A percentile compares a stretch with the other conserved stretches of the same genome.
Conservation (phyloP, 2,113 vertebrate genomes). For the Epinephelus lanceolatus region DNA sequence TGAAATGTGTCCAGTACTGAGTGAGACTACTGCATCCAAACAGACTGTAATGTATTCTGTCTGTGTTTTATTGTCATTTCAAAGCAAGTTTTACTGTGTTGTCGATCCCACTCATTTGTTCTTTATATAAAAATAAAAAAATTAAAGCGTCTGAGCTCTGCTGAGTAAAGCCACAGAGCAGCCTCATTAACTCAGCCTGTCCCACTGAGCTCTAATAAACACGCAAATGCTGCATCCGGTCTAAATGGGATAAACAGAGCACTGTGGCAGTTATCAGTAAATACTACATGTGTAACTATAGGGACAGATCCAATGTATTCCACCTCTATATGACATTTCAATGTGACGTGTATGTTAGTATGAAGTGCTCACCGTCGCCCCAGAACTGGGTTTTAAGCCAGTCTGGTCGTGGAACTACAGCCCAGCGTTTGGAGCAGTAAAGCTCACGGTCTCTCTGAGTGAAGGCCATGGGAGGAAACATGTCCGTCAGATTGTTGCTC, state of each 20-base stretch:
- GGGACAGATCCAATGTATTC: not conserved
- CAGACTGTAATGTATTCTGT: no score
- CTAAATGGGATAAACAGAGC: no score
- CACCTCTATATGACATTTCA: not conserved
- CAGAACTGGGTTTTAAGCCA: conserved; percentile 91
- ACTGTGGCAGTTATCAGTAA: not conserved
- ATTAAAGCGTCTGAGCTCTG: no score
- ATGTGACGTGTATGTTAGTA: not conserved
- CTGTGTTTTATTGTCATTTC: no score
- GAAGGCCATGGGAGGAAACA: conserved; percentile 92
- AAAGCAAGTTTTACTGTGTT: no score
- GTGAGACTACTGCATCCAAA: no score
- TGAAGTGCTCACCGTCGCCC: conserved; percentile 84
- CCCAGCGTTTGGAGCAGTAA: conserved; percentile 90
- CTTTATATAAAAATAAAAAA: no score
- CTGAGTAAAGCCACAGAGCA: no score
- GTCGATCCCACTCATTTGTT: not conserved
- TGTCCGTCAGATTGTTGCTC: conserved; percentile 92
- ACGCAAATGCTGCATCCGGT: no score
- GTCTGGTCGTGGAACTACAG: conserved; percentile 81
- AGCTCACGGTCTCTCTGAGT: conserved; percentile 78
- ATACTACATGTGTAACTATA: not conserved
- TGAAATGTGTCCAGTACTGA: no score
- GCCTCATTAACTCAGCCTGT: no score
- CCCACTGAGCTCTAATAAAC: no score